Conservation (phyloP, 1,140 invertebrate species). For the Chrysoperla carnea region DNA sequence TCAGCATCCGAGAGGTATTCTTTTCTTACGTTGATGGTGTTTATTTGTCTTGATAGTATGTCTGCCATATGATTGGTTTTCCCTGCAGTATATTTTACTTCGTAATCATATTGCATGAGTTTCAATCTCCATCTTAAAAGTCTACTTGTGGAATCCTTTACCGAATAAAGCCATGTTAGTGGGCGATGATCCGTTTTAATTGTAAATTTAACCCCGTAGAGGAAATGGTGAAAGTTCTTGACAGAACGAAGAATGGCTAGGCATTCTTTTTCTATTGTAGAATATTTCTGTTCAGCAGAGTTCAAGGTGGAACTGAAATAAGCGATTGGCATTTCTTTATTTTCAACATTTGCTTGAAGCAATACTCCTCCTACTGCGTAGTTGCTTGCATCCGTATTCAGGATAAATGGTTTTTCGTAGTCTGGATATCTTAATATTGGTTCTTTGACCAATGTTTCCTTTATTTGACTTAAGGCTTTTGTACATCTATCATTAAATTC, state of each 20-base stretch:
- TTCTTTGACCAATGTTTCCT: conserved; percentile 5
- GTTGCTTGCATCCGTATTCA: conserved; percentile 7
- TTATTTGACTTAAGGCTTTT: conserved; percentile 13
- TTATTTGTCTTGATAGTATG: too few species aligned
- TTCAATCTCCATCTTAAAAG: conserved; percentile 24
- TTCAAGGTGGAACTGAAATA: conserved; percentile 1
- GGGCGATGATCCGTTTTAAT: conserved; percentile 27
- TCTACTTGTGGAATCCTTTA: conserved; percentile 22
- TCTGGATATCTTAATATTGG: too few species aligned
- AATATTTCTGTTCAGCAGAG: conserved; percentile 23
- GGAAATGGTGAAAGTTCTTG: conserved; percentile 21
- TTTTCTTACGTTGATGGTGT: too few species aligned
- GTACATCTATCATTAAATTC: conserved; percentile 10
- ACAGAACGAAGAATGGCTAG: conserved; percentile 25
- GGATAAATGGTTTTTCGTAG: conserved; percentile 14
- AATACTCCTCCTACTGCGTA: conserved; percentile 6
- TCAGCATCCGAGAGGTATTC: too few species aligned
- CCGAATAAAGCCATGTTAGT: conserved; percentile 23
- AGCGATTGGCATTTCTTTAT: conserved; percentile 4
- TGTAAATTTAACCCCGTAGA: conserved; percentile 22
- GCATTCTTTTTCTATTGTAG: conserved; percentile 25
- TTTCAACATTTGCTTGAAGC: conserved; percentile 1
- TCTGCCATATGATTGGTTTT: conserved; percentile 6
- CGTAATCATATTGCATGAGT: conserved; percentile 22
- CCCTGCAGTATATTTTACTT: conserved; percentile 18